Base-by-base conservation (phyloP, 1,140 invertebrate genomes). In the Cydia strobilella region DNA sequence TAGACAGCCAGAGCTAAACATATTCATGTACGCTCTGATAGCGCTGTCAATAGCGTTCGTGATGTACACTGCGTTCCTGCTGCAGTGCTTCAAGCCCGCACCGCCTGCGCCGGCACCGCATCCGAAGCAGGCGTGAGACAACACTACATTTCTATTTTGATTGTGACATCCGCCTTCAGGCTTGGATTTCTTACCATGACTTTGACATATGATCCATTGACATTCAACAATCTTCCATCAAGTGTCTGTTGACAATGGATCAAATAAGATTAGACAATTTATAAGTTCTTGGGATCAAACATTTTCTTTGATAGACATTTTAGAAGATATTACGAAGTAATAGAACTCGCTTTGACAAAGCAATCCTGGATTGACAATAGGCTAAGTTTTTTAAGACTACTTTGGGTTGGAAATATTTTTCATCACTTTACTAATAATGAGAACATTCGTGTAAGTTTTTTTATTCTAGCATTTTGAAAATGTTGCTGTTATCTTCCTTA, bases 21-120 rank as follows among this genome's bases (percentile, higher is more conserved):
- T 99, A 75, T 99, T 98, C 87, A 98, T 99, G 97, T 98, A 98
- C 87, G 97, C 96, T 72, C 93, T 98, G 80, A 96, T 97, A 82
- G 97, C 97, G 0, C 95, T 98, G 74, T 96, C 96, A 69, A 93
- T 97, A 77, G 96, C 96, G 27, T 99, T 98, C 84, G 94, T 98
- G 3, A 94, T 98, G 86, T 99, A 99, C 89, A 98, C 98, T 1
- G 95, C 97, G 12, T 98, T 98, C 89, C 93, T 99, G 20, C 93
- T 99, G 48, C 97, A 98, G 86, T 98, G 97, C 90, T 98, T 98
- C 87, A 96, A 96, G 82, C 93, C 95, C 27, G 92, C 94, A 66
- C 93, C 94, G 27, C 84, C 93, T 20, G 92, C 95, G 35, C 90
- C 94, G 3, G 80, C 94, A 62, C 83, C 93, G 75, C 95, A 96